Base-by-base conservation (phyloP, 2,888 invertebrate genomes). In the Ptychoptera contaminata region DNA sequence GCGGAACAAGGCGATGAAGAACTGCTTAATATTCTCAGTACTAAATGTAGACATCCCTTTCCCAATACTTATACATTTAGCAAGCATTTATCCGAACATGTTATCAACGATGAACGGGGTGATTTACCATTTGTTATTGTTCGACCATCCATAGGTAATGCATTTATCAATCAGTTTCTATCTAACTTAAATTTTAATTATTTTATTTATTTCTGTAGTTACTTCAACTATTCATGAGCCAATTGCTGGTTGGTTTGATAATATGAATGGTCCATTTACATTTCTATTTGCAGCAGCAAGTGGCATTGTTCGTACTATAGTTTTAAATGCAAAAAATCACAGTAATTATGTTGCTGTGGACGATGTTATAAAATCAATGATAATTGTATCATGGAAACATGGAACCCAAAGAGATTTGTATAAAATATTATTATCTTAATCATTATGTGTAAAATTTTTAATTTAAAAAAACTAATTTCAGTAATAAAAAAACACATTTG, bases 1-100 rank as follows among this genome's bases (percentile, higher is more conserved):
- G 74, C 71, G 9, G 76, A 80, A 50, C 64, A 67, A 58, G 14
- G 14, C 39, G 37, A 12, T 10, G 10, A 34, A 29, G 16, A n/a
- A n/a, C 8, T 7, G 5, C 11, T 39, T 3, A 16, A 23, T 39
- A 12, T 9, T 11, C 4, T 39, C 4, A 29, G n/a, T 9, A 31
- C 2, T 11, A 40, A 39, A 39, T 23, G 38, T 23, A 39, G n/a
- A 8, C 3, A 23, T 23, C 14, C n/a, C 2, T 70, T 82, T 23
- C 87, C 88, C 0, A 90, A 90, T 56, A 87, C 88, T 0, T 91
- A 91, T 57, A 82, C 82, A 0, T 86, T 82, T 58, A 80, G 85
- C 0, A 91, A 91, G 59, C 77, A 81, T 46, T 56, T 91, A 48
- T 84, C 83, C 0, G 90, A 91, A 53, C 74, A 79, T 46, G 70